Percentiles rank a stretch among this genome's conserved stretches.
These are phyloP conservation scores for Campoletis raptor DNA, from an alignment of 2,888 invertebrate species.

Conservation along the genomic window DNA sequence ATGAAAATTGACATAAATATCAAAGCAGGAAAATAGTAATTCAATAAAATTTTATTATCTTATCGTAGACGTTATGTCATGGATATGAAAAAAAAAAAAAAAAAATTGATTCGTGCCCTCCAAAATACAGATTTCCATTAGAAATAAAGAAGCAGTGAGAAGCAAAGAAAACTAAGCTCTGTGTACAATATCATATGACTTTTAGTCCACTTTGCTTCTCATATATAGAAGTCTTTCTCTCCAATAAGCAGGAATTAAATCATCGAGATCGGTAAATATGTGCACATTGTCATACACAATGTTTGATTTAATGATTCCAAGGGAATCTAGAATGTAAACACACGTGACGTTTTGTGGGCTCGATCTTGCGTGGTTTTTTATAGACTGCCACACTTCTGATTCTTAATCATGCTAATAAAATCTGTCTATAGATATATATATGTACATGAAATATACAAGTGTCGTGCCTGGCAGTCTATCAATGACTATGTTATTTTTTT, in stretches of 20 bases:
- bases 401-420: constrained; percentile 12
- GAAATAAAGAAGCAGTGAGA: background rate
- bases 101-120: constrained; percentile 10
- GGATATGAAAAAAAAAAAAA: background rate
- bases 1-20: background rate
- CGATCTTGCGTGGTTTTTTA: constrained; percentile 39
- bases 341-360: constrained; percentile 27
- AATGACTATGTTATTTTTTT: constrained; percentile 40
- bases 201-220: background rate
- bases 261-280: constrained; percentile 35
- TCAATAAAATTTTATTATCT: constrained; percentile 51
- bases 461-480: constrained; percentile 41
- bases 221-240: background rate
- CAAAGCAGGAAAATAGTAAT: background rate
- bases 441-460: background rate
- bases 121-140: background rate
- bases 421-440: constrained; percentile 4
- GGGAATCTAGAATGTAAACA: constrained; percentile 33
- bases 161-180: background rate
- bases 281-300: constrained; percentile 13
- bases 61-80: constrained; percentile 37
- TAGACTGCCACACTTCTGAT: constrained; percentile 41
- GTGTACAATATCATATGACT: background rate
- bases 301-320: constrained; percentile 38
- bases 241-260: constrained; percentile 36